A percentile compares a stretch with the other conserved stretches of the same genome.
These are phyloP conservation scores for Hoplias malabaricus DNA, from an alignment of 2,113 vertebrate species.

Conservation along the genomic window DNA sequence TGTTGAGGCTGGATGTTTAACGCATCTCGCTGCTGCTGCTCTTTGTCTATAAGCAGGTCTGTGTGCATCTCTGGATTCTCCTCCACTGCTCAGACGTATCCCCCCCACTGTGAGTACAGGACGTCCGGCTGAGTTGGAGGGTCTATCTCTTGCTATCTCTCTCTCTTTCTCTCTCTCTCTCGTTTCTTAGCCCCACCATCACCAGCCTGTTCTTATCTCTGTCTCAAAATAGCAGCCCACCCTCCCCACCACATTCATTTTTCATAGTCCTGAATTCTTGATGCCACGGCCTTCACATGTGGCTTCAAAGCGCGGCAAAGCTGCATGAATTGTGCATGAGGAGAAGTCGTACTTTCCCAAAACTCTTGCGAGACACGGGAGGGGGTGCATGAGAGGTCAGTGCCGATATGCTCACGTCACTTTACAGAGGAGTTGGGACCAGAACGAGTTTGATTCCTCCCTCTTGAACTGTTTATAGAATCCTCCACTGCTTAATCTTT, in stretches of 20 bases:
- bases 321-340: slow-evolving; percentile 39
- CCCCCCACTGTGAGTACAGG: not conserved
- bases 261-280: slow-evolving; percentile 35
- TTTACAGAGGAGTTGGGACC: not conserved
- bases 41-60: not conserved
- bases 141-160: not conserved
- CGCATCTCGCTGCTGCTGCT: not conserved
- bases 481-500: slow-evolving; percentile 11
- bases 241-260: slow-evolving; percentile 27
- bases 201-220: slow-evolving; percentile 12
- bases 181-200: no score
- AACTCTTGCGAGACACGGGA: not conserved
- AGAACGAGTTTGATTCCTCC: not conserved
- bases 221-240: slow-evolving; percentile 12
- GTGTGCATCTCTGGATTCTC: not conserved
- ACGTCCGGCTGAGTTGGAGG: slow-evolving; percentile 17
- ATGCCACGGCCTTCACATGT: slow-evolving; percentile 4
- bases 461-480: not conserved
- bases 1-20: slow-evolving; percentile 2
- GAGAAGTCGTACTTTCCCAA: slow-evolving; percentile 3
- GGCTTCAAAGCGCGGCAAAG: slow-evolving; percentile 37
- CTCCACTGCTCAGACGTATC: slow-evolving; percentile 6
- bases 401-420: not conserved
- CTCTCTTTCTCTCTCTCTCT: not conserved
- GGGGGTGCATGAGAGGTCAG: slow-evolving; percentile 3